These are phyloP conservation scores for Cranoglanis bouderius DNA, from an alignment of 2,113 vertebrate genomes.

Conservation along the genomic window DNA sequence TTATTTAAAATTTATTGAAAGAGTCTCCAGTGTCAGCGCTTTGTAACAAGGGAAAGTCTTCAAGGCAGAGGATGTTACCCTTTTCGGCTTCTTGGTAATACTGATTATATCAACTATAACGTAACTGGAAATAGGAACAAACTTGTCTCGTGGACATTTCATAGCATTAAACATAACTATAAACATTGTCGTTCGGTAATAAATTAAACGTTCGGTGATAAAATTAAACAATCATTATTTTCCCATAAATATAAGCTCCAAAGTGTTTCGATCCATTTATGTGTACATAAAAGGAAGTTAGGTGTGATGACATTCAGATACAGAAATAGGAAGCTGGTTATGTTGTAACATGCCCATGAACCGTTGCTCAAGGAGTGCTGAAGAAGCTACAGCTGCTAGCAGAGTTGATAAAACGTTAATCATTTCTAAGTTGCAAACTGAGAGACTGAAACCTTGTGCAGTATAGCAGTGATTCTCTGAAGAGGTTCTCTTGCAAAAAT, in stretches of 20 bases:
- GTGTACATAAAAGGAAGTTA: neutral
- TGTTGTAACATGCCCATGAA: neutral
- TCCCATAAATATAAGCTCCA: neutral
- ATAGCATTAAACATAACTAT: neutral
- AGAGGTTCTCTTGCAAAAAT: neutral
- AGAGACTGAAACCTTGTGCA: neutral
- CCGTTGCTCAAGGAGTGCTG: neutral
- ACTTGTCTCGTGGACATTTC: neutral
- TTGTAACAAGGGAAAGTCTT: neutral
- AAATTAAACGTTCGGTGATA: neutral
- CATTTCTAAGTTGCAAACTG: neutral
- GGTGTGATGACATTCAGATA: neutral
- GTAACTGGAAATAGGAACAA: neutral
- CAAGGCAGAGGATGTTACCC: neutral
- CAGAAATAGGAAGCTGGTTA: neutral
- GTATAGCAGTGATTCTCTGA: neutral
- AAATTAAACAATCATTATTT: no score
- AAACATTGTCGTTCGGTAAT: neutral
- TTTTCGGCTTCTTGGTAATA: neutral
- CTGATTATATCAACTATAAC: neutral
- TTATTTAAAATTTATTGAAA: neutral
- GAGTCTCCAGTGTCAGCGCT: neutral
- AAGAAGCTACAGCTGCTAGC: neutral
- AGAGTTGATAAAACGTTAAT: neutral
- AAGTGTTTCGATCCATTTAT: neutral